Evolutionary conservation across 2,113 vertebrate genomes (phyloP), one percentile per base, ranked within the genome.

Genomic region (Lutjanus erythropterus): DNA sequence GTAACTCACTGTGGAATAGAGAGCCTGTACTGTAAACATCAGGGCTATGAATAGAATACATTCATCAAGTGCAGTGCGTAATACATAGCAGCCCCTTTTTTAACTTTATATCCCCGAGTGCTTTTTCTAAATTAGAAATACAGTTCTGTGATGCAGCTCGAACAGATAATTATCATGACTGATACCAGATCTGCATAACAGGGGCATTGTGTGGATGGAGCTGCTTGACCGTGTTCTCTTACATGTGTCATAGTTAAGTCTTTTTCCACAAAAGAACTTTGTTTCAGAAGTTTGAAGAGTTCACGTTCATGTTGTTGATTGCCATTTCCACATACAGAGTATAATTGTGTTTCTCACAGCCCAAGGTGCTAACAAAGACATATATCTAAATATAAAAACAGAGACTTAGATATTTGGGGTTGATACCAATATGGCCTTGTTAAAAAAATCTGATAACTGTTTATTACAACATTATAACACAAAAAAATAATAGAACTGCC

Each of bases 1-100:
- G 47, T 31, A 69, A 52, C 55, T 70, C 44, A 8, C 23, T 60
- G 44, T 55, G 44, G 11, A 56, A 56, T 37, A 44, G 27, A 74
- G 33, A 41, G 37, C 52, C 47, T 46, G 9, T 1, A 47, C 53
- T 81, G 60, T 72, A 59, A 86, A 86, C 77, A 71, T 67, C 10
- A 1, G 0, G 0, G 12, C 64, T 77, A 78, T 73, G 84, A 86
- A 82, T 83, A 67, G 71, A 80, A 70, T 47, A 41, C 52, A 68
- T 85, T 86, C 55, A 72, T 69, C 6, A 71, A 64, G 58, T 62
- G 53, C 56, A 46, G 27, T 23, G 31, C 3, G 9, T 59, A 39
- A 62, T 67, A 19, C 60, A 27, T 60, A 15, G 14, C 37, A 0
- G 19, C 15, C 44, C 50, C 9, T 41, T 67, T 25, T 55, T 67